Base-by-base conservation (phyloP, 2,113 vertebrate genomes). In the Aspiorhynchus laticeps region DNA sequence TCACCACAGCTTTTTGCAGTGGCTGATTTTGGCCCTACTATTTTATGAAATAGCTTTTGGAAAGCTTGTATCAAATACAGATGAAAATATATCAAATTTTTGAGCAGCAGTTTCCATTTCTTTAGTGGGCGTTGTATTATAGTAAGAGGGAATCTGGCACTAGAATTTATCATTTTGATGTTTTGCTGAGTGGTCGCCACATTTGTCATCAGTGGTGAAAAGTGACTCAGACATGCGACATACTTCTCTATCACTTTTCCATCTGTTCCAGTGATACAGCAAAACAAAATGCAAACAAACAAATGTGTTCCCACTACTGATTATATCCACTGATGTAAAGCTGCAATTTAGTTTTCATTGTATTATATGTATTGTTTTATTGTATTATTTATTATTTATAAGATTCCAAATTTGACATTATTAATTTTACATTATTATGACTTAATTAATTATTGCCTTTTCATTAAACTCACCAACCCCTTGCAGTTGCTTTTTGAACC, bases 171-270 rank as follows among this genome's bases (percentile, higher is more conserved):
- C 0, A 46, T 46, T 46, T 46, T 15, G 6, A 26, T 73, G 21
- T 73, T 73, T 73, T 73, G 69, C 36, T 73, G 69, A 38, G 9
- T 46, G 41, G 73, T 46, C 11, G 38, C 12, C n/a, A 12, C 24
- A 24, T 46, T 46, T 46, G 24, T 75, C 24, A 26, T 75, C 24
- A 43, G n/a, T 75, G 73, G 2, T 75, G 41, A 75, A 28, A 24
- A 75, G 41, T 26, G 73, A 43, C 71, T 74, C 21, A 41, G 71
- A 74, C 24, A 75, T n/a, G 73, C 24, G 41, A 15, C 73, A 75
- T 46, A 46, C 7, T 46, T 46, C 7, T 43, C 12, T 73, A 41
- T 38, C 24, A 10, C 9, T 38, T 38, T 67, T 73, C 33, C 36
- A 73, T 73, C 4, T 73, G 36, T 73, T 73, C 19, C 19, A 38